Base-by-base conservation (phyloP, 53 echinoderm and acorn worm species). In the Holothuria scabra region DNA sequence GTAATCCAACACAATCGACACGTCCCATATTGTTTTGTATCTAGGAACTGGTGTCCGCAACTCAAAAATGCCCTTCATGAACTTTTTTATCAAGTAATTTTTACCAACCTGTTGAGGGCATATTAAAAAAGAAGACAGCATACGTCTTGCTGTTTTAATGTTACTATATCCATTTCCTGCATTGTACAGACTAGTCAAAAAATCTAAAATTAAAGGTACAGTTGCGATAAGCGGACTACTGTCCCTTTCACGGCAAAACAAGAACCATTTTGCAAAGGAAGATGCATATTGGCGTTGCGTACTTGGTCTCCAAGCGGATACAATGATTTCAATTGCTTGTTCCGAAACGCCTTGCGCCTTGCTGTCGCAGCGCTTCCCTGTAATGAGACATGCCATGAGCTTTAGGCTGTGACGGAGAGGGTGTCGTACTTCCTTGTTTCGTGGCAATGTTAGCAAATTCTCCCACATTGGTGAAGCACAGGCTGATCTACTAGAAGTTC, bases 401-500 rank as follows among this genome's bases (percentile, higher is more conserved):
- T n/a, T n/a, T n/a, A n/a, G 35, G 6, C 35, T 35, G 35, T 35
- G 35, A 6, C 35, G 6, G 70, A 70, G 70, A 38, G 70, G 70
- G 31, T 69, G 70, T 6, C n/a, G n/a, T n/a, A 11, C 2, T 35
- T 31, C n/a, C 9, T 35, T 7, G 70, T 35, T 69, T 35, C 34
- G 21, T 31, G 70, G 70, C 19, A 69, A 68, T 26, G 24, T 68
- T 18, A 88, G 64, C 61, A 68, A 26, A 29, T 72, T 63, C 41
- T 74, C 59, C 32, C 28, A 60, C 70, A 26, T 33, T 76, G 89
- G 76, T 21, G 84, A 6, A 84, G 10, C 0, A 86, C 6, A 26
- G 90, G 86, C 22, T 56, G 71, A 13, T 81, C 81, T 37, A 81
- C 58, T 26, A 90, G 20, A 23, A 90, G 29, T 19, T 82, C 76